A percentile compares a stretch with the other conserved stretches of the same genome.
Evolutionary conservation across 1,140 invertebrate genomes (phyloP).

Genomic region (Thrips palmi): DNA sequence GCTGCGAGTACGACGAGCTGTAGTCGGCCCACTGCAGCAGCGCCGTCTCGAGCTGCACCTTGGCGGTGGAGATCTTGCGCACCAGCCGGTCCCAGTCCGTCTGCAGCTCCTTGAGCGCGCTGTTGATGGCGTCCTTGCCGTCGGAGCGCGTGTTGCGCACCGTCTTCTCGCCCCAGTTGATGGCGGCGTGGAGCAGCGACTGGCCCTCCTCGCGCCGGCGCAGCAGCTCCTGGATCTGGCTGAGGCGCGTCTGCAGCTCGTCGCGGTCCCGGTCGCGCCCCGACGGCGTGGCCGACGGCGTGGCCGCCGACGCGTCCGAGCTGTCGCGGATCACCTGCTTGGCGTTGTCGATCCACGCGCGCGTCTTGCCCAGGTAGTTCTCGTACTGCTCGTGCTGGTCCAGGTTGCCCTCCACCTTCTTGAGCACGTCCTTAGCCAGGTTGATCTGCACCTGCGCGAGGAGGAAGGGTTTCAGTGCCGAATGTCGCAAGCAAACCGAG

Average conservation of each 20-base stretch:
- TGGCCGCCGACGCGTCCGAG: slow-evolving; percentile 55
- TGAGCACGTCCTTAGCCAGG: slow-evolving; percentile 78
- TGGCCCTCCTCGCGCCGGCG: slow-evolving; percentile 78
- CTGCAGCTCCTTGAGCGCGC: slow-evolving; percentile 76
- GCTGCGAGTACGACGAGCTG: slow-evolving; percentile 72
- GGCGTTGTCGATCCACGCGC: slow-evolving; percentile 74
- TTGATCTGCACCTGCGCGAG: slow-evolving; percentile 49
- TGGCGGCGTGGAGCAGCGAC: slow-evolving; percentile 68
- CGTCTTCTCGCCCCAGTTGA: slow-evolving; percentile 86
- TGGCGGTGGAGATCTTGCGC: slow-evolving; percentile 79
- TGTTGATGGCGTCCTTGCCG: slow-evolving; percentile 72
- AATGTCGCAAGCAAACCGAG: background rate
- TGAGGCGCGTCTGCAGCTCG: slow-evolving; percentile 59
- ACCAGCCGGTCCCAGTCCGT: slow-evolving; percentile 82
- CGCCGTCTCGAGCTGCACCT: slow-evolving; percentile 80
- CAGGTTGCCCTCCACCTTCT: slow-evolving; percentile 78
- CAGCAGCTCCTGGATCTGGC: slow-evolving; percentile 55
- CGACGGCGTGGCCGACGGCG: slow-evolving; percentile 45
- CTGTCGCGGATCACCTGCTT: slow-evolving; percentile 65
- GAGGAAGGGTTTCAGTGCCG: background rate
- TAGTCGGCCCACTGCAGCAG: slow-evolving; percentile 91
- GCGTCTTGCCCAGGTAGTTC: slow-evolving; percentile 56
- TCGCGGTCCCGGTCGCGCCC: slow-evolving; percentile 59
- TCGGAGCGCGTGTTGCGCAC: slow-evolving; percentile 71
- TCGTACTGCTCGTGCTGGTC: slow-evolving; percentile 77